Base-by-base conservation (phyloP, 2,888 invertebrate genomes). In the Aromia moschata region DNA sequence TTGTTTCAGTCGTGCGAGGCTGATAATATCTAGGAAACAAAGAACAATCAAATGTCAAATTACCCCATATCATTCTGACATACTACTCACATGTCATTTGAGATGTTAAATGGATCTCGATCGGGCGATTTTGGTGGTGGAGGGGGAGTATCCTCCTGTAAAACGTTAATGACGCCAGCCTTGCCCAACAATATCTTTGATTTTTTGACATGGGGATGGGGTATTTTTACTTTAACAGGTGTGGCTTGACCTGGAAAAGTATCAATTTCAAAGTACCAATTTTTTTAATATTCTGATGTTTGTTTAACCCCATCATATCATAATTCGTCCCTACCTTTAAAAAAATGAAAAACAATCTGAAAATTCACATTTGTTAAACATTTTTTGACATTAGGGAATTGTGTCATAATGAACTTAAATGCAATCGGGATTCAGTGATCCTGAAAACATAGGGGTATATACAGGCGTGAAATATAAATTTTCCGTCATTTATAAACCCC, bases 41-140 rank as follows among this genome's bases (percentile, higher is more conserved):
- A 25, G 7, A 25, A 25, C 3, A 25, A 25, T 25, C 25, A 25
- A 25, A n/a, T n/a, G n/a, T n/a, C n/a, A n/a, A n/a, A n/a, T n/a
- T 25, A 5, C 25, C 25, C 25, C 9, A 4, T 9, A 25, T 25
- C 25, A 25, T 25, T 5, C 9, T 25, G 9, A 25, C 25, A 25
- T 5, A n/a, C 37, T 15, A 71, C 88, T 83, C 84, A 97, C 87
- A 96, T 94, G 77, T 99, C 99, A 81, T 98, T 98, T 1, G 97
- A 97, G 65, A 99, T 91, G 78, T 99, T 99, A 82, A 97, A 98
- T 0, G 97, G 96, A 85, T 99, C 98, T 69, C 95, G 85, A 74
- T 95, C 93, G 0, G 94, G 92, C 12, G 93, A 92, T 77, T 95
- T 93, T 0, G 93, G 93, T 1, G 95, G 93, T 1, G 94, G 94